Base-by-base conservation (phyloP, 37 sponge, comb jelly and placozoan genomes). In the Halichondria panicea region DNA sequence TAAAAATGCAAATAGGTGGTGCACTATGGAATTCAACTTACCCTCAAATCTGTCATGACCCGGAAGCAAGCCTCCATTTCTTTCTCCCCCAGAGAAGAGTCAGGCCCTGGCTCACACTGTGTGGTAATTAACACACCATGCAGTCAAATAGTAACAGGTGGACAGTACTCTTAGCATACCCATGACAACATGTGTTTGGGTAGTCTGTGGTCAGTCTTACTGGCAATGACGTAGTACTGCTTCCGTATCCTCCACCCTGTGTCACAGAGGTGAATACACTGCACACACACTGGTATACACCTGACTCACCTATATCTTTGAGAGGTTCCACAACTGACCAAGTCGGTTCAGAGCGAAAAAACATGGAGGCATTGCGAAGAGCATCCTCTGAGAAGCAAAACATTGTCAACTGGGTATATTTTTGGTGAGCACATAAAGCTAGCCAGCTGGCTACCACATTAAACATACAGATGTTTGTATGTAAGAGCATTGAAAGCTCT, bases 351-450 rank as follows among this genome's bases (percentile, higher is more conserved):
- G 92, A 90, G 4, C 95, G 88, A 48, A 94, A 94, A 56, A 94
- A 90, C 95, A 94, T 90, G 44, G 95, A 94, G 15, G 84, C 91
- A 73, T 87, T 86, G 2, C 82, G 66, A 13, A 84, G 62, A 43
- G 95, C 95, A 50, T 30, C 73, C 35, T 87, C 95, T 94, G 71
- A 12, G 63, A 0, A 31, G 32, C 15, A 63, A 38, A 41, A 12
- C n/a, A n/a, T n/a, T n/a, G n/a, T n/a, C n/a, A n/a, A n/a, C n/a
- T n/a, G n/a, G n/a, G n/a, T n/a, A n/a, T n/a, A n/a, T n/a, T n/a
- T n/a, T n/a, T n/a, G n/a, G n/a, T n/a, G n/a, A n/a, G n/a, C n/a
- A n/a, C n/a, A n/a, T n/a, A n/a, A n/a, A n/a, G n/a, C n/a, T n/a
- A n/a, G n/a, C n/a, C n/a, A n/a, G n/a, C n/a, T n/a, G n/a, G n/a